Conservation (phyloP, 2,888 invertebrate species). For the Oscheius sp. region DNA sequence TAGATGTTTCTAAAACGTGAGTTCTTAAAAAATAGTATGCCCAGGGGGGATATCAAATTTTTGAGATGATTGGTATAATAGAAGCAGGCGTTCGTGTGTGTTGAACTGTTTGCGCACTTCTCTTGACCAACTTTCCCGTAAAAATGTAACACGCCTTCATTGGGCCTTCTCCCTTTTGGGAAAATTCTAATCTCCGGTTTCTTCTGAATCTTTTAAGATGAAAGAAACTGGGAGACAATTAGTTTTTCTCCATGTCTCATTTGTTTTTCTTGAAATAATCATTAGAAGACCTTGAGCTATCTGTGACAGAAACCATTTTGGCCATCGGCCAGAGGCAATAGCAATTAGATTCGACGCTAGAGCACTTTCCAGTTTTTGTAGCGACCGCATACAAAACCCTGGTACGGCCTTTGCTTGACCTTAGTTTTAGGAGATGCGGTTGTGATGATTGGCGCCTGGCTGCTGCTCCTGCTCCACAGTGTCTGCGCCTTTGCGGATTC, state of each 20-base stretch:
- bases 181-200: background rate
- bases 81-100: conserved; percentile 26
- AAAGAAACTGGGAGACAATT: background rate
- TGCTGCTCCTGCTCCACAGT: conserved; percentile 2
- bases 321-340: background rate
- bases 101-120: conserved; percentile 30
- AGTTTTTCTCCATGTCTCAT: background rate
- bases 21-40: background rate
- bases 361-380: conserved; percentile 34
- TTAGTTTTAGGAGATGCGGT: conserved; percentile 25
- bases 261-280: conserved; percentile 1
- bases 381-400: conserved; percentile 24
- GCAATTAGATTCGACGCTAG: conserved; percentile 24
- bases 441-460: conserved; percentile 22
- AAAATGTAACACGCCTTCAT: conserved; percentile 34
- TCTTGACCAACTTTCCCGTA: conserved; percentile 34
- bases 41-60: background rate
- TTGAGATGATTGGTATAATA: background rate
- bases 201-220: background rate
- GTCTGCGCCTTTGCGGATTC: conserved; percentile 19
- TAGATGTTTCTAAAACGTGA: too few species aligned
- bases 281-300: conserved; percentile 21
- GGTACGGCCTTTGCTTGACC: conserved; percentile 32
- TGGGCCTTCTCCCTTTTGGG: conserved; percentile 14
- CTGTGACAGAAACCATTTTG: conserved; percentile 1